Conservation (phyloP, 2,888 invertebrate species). For the Leptopilina drosophilae region DNA sequence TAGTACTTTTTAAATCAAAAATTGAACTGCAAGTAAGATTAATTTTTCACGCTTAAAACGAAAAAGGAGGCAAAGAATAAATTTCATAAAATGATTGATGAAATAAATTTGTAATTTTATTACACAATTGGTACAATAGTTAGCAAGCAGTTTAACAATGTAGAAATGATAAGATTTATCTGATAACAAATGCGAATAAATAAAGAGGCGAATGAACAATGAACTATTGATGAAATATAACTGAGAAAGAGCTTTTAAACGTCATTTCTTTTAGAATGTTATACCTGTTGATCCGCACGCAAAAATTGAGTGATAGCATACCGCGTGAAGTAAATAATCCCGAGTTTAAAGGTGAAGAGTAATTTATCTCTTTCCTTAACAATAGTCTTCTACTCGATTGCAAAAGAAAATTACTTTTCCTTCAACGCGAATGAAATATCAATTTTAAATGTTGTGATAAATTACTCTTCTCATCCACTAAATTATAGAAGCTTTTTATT, state of each 20-base stretch:
- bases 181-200: not conserved
- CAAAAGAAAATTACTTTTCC: not conserved
- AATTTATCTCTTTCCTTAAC: slow-evolving; percentile 12
- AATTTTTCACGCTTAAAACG: no score
- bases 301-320: slow-evolving; percentile 17
- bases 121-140: no score
- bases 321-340: slow-evolving; percentile 2
- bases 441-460: not conserved
- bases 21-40: no score
- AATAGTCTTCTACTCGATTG: not conserved
- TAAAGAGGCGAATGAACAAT: not conserved
- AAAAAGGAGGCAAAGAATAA: no score
- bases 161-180: no score
- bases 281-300: slow-evolving; percentile 18
- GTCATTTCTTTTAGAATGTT: slow-evolving; percentile 16
- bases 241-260: not conserved
- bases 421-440: not conserved
- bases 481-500: no score
- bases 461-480: no score
- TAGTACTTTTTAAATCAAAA: no score
- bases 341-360: not conserved
- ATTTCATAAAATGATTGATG: no score
- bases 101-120: no score
- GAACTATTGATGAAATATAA: not conserved
- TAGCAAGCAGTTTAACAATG: no score